Evolutionary conservation across 2,113 vertebrate genomes (phyloP), one percentile per base, ranked within the genome.

Genomic region (Barnardius zonarius): DNA sequence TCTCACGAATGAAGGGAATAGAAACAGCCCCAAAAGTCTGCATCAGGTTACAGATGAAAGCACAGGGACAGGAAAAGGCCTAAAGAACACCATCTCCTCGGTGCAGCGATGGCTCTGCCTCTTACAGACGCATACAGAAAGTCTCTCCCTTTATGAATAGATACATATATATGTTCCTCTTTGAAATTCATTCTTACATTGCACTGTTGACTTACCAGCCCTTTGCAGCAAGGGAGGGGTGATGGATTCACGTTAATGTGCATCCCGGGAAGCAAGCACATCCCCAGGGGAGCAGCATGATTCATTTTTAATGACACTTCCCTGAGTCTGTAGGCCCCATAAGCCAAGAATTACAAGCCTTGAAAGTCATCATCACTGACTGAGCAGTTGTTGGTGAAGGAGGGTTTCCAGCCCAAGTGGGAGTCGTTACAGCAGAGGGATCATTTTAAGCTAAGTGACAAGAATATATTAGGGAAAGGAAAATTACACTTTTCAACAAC

Each of bases 391-490:
- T 74, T 93, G 93, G 86, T 84, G 96, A 92, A 96, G 96, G 94
- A 96, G 92, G 84, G 92, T 89, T 95, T 94, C 85, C 94, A 93
- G 88, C 85, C 95, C 91, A 95, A 96, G 91, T 91, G 94, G 94
- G 97, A 96, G 94, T 91, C 55, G 8, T 92, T 95, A 92, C 81
- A 88, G 88, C 93, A 77, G 37, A 92, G 90, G 86, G 80, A 92
- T 96, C 95, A 78, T 96, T 96, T 97, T 94, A 92, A 95, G 95
- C 86, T 93, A 95, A 96, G 86, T 93, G 95, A 96, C 96, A 96
- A 94, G 93, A 96, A 97, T 94, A 91, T 92, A 94, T 95, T 94
- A 96, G 78, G 78, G 83, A 83, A 85, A 94, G 63, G 94, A 90
- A 96, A 93, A 96, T 95, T 91, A 88, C 64, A 88, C 96, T 95